A percentile compares a stretch with the other conserved stretches of the same genome.
Conservation (phyloP, 2,113 vertebrate species). For the Procavia capensis region DNA sequence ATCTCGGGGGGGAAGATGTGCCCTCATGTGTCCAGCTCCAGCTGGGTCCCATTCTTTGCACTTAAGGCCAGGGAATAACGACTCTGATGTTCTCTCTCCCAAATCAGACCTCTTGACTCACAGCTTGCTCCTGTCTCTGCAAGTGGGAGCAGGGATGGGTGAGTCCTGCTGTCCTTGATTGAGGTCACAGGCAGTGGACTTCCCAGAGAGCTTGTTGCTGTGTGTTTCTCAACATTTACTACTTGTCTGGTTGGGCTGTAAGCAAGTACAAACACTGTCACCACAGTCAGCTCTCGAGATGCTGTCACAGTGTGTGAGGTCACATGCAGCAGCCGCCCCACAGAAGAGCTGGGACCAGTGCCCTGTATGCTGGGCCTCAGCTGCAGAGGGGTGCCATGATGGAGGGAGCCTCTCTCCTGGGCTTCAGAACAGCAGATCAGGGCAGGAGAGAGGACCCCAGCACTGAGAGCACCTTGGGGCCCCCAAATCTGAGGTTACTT, state of each 20-base stretch:
- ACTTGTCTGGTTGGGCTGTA: neutral
- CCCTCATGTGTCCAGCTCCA: too few relatives aligned
- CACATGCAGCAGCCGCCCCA: rapidly evolving
- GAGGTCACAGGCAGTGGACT: neutral
- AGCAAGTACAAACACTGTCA: neutral
- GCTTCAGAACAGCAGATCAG: neutral
- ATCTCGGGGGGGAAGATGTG: too few relatives aligned
- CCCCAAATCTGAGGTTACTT: neutral
- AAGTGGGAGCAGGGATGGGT: too few relatives aligned
- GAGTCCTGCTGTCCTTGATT: neutral
- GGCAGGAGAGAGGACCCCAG: neutral
- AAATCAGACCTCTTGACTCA: too few relatives aligned
- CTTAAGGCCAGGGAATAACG: too few relatives aligned
- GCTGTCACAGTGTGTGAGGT: neutral
- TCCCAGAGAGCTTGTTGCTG: neutral
- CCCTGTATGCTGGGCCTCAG: too few relatives aligned
- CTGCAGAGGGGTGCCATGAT: neutral
- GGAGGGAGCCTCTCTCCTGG: too few relatives aligned
- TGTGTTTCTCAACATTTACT: neutral
- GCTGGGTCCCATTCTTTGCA: too few relatives aligned
- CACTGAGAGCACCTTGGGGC: too few relatives aligned
- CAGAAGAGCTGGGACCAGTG: neutral
- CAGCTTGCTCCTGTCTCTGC: neutral
- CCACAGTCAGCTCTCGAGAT: neutral
- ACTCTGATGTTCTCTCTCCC: too few relatives aligned